These are phyloP conservation scores for Cichlasoma orientale DNA, from an alignment of 2,797 vertebrate species.

Conservation along the genomic window DNA sequence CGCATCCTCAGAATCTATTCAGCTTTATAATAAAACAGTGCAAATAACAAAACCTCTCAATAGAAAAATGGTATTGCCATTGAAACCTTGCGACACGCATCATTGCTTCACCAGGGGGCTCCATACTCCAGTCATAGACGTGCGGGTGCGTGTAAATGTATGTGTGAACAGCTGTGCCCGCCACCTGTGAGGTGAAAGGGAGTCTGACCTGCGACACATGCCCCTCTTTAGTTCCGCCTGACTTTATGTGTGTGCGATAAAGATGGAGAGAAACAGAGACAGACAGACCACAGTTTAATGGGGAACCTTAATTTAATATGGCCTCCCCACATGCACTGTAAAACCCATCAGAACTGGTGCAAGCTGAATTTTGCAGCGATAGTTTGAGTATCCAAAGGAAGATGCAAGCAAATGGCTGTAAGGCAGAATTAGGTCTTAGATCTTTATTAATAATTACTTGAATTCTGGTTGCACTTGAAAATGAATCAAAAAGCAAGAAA, in stretches of 20 bases:
- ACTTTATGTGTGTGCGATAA: constrained; percentile 15
- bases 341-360: constrained; percentile 17
- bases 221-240: constrained; percentile 62
- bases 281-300: constrained; percentile 10
- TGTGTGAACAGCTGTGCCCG: constrained; percentile 57
- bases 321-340: constrained; percentile 17
- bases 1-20: neutral
- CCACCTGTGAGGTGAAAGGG: constrained; percentile 67
- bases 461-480: constrained; percentile 33
- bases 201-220: constrained; percentile 68
- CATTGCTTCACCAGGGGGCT: constrained; percentile 46
- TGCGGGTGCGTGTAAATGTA: neutral
- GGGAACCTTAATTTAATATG: constrained; percentile 46
- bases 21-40: neutral
- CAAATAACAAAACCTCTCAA: neutral
- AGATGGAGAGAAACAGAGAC: constrained; percentile 3
- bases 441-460: constrained; percentile 51
- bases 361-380: constrained; percentile 10
- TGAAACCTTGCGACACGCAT: neutral
- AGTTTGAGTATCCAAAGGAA: constrained; percentile 20
- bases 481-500: constrained; percentile 40
- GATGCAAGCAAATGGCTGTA: neutral
- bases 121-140: constrained; percentile 14
- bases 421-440: constrained; percentile 22
- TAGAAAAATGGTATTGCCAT: neutral